Conservation (phyloP, 2,888 invertebrate genomes). For the Spodoptera littoralis region DNA sequence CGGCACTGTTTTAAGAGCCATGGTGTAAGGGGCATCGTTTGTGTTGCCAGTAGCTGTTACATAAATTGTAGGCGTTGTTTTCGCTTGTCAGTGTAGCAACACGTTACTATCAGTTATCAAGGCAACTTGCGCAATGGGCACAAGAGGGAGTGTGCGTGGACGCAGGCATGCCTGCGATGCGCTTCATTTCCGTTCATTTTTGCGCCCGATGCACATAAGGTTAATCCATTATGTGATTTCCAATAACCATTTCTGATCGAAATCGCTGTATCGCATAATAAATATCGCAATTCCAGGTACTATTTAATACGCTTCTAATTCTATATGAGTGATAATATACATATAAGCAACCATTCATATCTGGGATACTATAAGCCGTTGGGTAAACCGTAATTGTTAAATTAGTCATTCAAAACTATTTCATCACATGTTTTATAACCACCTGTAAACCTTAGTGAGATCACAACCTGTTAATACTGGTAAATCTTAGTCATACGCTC, state of each 20-base stretch:
- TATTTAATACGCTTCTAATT: not conserved
- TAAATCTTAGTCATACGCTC: no score
- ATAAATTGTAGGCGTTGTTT: slow-evolving; percentile 77
- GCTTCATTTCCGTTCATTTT: slow-evolving; percentile 56
- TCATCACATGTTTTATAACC: not conserved
- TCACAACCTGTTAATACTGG: no score
- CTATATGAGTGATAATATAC: no score
- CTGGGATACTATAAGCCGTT: no score
- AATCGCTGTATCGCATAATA: slow-evolving; percentile 3
- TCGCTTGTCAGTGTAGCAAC: slow-evolving; percentile 77
- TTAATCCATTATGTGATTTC: slow-evolving; percentile 10
- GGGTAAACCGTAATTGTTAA: no score
- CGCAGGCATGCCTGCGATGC: slow-evolving; percentile 55
- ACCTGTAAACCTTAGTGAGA: not conserved
- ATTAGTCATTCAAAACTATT: no score
- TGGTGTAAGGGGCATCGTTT: slow-evolving; percentile 53
- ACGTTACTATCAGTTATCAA: slow-evolving; percentile 79
- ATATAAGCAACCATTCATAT: no score
- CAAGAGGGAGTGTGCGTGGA: slow-evolving; percentile 67
- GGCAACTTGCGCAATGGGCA: slow-evolving; percentile 70
- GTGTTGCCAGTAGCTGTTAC: slow-evolving; percentile 65
- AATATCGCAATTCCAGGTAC: no score
- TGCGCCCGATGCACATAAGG: slow-evolving; percentile 37
- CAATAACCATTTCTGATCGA: slow-evolving; percentile 21
- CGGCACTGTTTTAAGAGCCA: slow-evolving; percentile 39